Evolutionary conservation across 2,113 vertebrate species (phyloP).

Genomic region (Podocnemis expansa): DNA sequence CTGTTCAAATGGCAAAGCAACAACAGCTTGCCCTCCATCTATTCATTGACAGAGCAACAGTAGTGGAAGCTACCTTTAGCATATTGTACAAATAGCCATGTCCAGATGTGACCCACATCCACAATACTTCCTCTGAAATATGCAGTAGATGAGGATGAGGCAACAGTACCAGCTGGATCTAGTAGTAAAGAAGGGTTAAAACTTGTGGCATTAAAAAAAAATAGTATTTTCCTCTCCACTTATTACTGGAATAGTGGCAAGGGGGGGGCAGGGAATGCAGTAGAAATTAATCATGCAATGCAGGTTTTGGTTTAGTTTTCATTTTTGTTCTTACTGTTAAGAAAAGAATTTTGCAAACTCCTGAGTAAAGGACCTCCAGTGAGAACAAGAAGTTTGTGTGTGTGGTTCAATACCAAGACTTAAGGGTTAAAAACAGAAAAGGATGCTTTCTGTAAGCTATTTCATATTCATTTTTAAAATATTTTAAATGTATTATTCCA

Average conservation of each 20-base stretch:
- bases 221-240: neutral
- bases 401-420: neutral
- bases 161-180: neutral
- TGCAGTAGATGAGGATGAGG: neutral
- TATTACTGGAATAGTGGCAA: neutral
- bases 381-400: fast-evolving
- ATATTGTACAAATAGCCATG: neutral
- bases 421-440: neutral
- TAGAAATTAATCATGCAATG: neutral
- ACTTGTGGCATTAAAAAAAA: neutral
- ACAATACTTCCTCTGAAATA: neutral
- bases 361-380: neutral
- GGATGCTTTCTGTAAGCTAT: neutral
- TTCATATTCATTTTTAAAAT: neutral
- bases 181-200: neutral
- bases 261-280: fast-evolving
- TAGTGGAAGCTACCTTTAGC: neutral
- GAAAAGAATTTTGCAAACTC: neutral
- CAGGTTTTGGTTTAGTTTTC: neutral
- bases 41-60: fast-evolving
- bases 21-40: neutral
- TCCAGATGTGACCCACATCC: neutral
- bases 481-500: neutral
- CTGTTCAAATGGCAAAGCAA: neutral
- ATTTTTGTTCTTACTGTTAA: neutral